Base-by-base conservation (phyloP, 2,888 invertebrate genomes). In the Dione juno region DNA sequence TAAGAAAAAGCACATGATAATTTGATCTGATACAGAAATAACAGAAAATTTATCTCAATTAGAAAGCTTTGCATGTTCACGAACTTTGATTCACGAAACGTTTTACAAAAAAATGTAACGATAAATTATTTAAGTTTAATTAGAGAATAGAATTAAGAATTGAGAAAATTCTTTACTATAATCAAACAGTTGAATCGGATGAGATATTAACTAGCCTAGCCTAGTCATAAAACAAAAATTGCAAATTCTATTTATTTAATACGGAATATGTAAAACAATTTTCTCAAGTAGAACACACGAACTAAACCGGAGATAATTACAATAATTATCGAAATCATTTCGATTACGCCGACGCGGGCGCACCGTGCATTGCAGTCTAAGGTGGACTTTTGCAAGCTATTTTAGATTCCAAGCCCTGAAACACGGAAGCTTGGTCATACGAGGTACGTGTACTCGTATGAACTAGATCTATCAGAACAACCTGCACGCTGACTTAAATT, bases 371-470 rank as follows among this genome's bases (percentile, higher is more conserved):
- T 37, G 37, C 61, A 43, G 19, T 50, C 45, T 45, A 45, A 52
- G 16, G 61, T 9, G 37, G 37, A 53, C 16, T 67, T 14, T 50
- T 37, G 64, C 53, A 68, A 63, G 45, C 19, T 67, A 48, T 41
- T 73, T 70, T 67, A 67, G 54, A 70, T 73, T 67, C 66, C 52
- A 64, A 14, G 16, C 37, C 67, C 61, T 70, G 43, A 41, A 50
- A 70, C 43, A 61, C 70, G 70, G 73, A 70, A 70, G 65, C 16
- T n/a, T 6, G 61, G 14, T 16, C 57, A n/a, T 41, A 45, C 58
- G 61, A 41, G 48, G 19, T 16, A 54, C 40, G 50, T 53, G 52
- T 16, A 54, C 40, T 43, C 48, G 52, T 48, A 58, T 66, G 66
- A 40, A 41, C 73, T 58, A 71, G 63, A 71, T 73, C 41, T 63